Evolutionary conservation across 2,113 vertebrate species (phyloP).

Genomic region (Hystrix brachyura): DNA sequence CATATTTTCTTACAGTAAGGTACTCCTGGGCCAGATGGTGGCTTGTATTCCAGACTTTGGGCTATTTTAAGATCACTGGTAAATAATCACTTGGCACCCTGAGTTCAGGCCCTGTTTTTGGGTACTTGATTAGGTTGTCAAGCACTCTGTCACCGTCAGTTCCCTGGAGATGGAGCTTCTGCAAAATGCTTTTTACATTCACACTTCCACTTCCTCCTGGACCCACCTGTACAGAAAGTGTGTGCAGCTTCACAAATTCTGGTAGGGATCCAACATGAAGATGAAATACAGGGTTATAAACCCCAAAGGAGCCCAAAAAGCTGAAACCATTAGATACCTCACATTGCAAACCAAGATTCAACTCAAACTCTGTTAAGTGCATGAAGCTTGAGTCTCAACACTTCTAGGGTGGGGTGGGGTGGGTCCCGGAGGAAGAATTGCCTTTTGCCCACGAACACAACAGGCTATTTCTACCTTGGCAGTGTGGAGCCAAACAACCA

Average conservation of each 20-base stretch:
- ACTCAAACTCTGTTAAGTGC: neutral
- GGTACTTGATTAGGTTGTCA: neutral
- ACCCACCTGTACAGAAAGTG: neutral
- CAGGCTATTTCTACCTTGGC: neutral
- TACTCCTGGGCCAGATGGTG: constrained; percentile 48
- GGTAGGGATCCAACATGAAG: neutral
- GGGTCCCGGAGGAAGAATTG: neutral
- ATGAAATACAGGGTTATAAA: neutral
- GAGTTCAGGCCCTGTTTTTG: neutral
- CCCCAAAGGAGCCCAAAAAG: neutral
- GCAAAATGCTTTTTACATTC: neutral
- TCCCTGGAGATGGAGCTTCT: neutral
- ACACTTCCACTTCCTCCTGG: neutral
- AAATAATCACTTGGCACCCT: neutral
- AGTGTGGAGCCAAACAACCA: neutral
- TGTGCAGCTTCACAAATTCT: neutral
- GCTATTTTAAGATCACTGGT: constrained; percentile 56
- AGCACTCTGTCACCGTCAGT: neutral
- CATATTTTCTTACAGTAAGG: constrained; percentile 54
- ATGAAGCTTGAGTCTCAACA: neutral
- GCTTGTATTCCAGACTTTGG: constrained; percentile 32
- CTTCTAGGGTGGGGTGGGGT: neutral
- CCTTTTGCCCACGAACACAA: neutral
- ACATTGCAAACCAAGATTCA: neutral
- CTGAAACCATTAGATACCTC: neutral